Evolutionary conservation across 2,888 invertebrate genomes (phyloP).

Genomic region (Dermolepida albohirtum): DNA sequence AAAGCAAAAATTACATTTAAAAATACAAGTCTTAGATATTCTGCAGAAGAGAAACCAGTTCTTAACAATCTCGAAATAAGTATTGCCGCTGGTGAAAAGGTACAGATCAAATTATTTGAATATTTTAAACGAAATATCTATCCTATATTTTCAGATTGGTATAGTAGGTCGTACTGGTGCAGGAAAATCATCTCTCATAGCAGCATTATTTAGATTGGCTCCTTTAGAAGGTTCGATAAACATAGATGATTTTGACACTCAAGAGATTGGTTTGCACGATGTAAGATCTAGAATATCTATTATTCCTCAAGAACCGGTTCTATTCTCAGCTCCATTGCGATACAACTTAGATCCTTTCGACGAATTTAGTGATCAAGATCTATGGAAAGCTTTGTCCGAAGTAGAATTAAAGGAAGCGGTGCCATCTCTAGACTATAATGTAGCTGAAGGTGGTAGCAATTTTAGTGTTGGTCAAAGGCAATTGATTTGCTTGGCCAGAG

Average conservation of each 20-base stretch:
- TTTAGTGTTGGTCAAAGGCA: conserved; percentile 91
- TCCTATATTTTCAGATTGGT: conserved; percentile 70
- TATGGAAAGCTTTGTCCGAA: conserved; percentile 81
- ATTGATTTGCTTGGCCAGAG: conserved; percentile 86
- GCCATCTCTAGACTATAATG: conserved; percentile 71
- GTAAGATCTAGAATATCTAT: conserved; percentile 86
- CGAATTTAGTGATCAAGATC: conserved; percentile 74
- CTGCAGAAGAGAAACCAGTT: conserved; percentile 72
- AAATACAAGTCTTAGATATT: conserved; percentile 75
- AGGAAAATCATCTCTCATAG: conserved; percentile 84
- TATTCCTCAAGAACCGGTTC: conserved; percentile 63
- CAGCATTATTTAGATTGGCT: conserved; percentile 84
- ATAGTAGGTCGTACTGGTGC: conserved; percentile 90
- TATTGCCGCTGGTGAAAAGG: conserved; percentile 78
- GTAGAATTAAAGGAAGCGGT: conserved; percentile 81
- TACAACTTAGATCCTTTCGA: conserved; percentile 87
- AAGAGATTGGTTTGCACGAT: conserved; percentile 79
- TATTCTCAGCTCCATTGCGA: conserved; percentile 82
- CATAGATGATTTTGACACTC: conserved; percentile 81
- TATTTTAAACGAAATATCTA: too few relatives aligned
- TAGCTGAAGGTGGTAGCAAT: conserved; percentile 85
- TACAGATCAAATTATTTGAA: conserved; percentile 54
- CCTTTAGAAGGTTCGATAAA: conserved; percentile 79
- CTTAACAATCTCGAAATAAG: conserved; percentile 78
- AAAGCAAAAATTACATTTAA: conserved; percentile 74